Evolutionary conservation across 1,140 invertebrate species (phyloP).

Genomic region (Rhopalosiphum maidis): DNA sequence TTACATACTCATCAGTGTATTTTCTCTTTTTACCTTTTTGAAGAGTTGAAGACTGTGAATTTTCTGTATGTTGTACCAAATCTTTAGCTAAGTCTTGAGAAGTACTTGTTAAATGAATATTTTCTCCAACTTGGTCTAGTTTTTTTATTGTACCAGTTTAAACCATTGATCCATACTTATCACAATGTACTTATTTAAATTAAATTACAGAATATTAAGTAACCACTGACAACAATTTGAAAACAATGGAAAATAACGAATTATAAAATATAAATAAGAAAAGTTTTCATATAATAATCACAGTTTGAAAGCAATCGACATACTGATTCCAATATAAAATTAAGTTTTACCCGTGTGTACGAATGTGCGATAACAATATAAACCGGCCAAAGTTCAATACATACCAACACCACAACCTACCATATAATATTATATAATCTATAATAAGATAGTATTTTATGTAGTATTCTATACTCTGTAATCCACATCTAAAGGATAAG

Average conservation of each 20-base stretch:
- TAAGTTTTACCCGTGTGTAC: conserved; percentile 17
- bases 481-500: background rate
- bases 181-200: background rate
- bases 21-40: conserved; percentile 7
- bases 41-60: background rate
- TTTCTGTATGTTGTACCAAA: background rate
- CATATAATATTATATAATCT: conserved; percentile 26
- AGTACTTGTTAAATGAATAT: background rate
- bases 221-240: background rate
- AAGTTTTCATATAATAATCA: conserved; percentile 11
- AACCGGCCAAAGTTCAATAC: background rate
- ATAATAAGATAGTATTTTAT: conserved; percentile 15
- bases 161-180: conserved; percentile 20
- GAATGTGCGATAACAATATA: background rate
- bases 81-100: conserved; percentile 9
- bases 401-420: background rate
- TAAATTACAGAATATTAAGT: conserved; percentile 19
- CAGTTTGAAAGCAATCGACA: conserved; percentile 5
- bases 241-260: conserved; percentile 2
- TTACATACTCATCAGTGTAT: background rate
- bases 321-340: conserved; percentile 25
- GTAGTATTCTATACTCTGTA: background rate
- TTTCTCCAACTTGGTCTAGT: background rate
- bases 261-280: background rate
- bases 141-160: background rate